Base-by-base conservation (phyloP, 2,113 vertebrate genomes). In the Oxyruncus cristatus region DNA sequence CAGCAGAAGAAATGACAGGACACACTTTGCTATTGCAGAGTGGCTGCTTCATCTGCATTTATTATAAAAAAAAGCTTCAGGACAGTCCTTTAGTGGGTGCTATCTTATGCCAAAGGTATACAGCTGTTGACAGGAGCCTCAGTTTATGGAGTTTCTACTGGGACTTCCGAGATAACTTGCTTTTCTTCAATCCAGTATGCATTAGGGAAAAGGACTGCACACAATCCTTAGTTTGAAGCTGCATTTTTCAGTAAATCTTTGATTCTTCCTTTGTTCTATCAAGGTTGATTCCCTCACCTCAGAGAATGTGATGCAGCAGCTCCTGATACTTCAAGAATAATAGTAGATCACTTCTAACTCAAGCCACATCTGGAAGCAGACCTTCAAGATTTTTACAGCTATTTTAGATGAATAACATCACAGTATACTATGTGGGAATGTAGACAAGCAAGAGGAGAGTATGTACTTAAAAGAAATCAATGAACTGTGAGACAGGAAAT, bases 21-120 rank as follows among this genome's bases (percentile, higher is more conserved):
- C 1, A 1, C 0, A 2, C 11, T 83, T 62, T 85, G 17, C 53
- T 68, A 14, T 18, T 53, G 37, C 62, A 50, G n/a, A 66, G 26
- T 28, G 19, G 10, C 50, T 44, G 21, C 5, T 85, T 73, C 46
- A 35, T 27, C 37, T 58, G 8, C 11, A 22, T 44, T 90, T 58
- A 23, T 55, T 55, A 55, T 10, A 3, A 79, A 74, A 74, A 74
- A 46, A 80, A 37, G 3, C 30, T 71, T 56, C 44, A 84, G 24
- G 22, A 55, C 33, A 71, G 53, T n/a, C n/a, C 46, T 93, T 76
- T 61, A 50, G 7, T 42, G 27, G 83, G 21, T 46, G 39, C 41
- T 71, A n/a, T 8, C 12, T 66, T 58, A 28, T 30, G 27, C 6
- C 44, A 50, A 77, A 83, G 6, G 4, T 46, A 5, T 26, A 39